Evolutionary conservation across 2,113 vertebrate genomes (phyloP).

Genomic region (Poeciliopsis turrubarensis): DNA sequence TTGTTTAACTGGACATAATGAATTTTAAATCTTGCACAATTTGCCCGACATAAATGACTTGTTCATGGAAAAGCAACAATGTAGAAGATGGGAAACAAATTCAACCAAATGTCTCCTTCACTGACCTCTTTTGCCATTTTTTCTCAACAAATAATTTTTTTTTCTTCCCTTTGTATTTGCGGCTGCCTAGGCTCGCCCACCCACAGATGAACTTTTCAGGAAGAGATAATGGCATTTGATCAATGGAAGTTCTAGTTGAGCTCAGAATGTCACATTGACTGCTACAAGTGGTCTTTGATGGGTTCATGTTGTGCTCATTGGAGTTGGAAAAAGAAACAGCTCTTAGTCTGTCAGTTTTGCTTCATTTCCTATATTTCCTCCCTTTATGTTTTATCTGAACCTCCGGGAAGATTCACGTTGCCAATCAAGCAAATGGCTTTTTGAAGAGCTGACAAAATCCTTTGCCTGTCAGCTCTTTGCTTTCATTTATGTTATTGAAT

Average conservation of each 20-base stretch:
- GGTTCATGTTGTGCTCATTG: constrained; percentile 15
- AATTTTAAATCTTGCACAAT: no score
- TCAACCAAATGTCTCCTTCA: constrained; percentile 2
- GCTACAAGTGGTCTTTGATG: constrained; percentile 26
- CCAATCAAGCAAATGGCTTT: constrained; percentile 17
- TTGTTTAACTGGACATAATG: no score
- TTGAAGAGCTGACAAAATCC: neutral
- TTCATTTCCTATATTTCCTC: neutral
- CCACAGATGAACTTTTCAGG: constrained; percentile 13
- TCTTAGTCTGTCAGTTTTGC: neutral
- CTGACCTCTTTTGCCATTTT: neutral
- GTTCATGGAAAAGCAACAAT: neutral
- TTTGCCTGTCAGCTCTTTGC: neutral
- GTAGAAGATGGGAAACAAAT: neutral
- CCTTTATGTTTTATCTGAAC: neutral
- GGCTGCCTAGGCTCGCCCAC: constrained; percentile 7
- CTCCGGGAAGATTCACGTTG: neutral
- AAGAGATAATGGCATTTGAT: constrained; percentile 33
- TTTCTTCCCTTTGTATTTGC: neutral
- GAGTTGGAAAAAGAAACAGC: constrained; percentile 11
- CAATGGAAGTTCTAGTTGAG: constrained; percentile 5
- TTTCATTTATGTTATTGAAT: neutral
- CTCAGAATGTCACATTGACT: constrained; percentile 42
- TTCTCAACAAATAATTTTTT: constrained; percentile 9
- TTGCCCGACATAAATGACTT: neutral